Evolutionary conservation across 2,113 vertebrate species (phyloP), one percentile per base, ranked within the genome.

Genomic region (Passerina amoena): DNA sequence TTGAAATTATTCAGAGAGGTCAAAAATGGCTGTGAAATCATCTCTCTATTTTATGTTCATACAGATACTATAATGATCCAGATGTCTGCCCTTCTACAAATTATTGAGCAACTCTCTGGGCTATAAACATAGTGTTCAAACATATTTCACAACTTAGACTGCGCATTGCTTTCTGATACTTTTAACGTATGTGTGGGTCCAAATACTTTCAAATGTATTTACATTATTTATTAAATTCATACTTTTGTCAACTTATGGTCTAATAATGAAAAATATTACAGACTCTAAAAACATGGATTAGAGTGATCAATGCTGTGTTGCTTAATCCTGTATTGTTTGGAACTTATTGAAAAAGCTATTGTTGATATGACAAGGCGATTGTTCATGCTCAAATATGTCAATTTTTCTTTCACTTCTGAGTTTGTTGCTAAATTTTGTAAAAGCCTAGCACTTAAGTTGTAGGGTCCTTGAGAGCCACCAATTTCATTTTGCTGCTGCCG

Each of bases 1-100:
- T 21, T 87, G 70, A 94, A 97, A 96, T 95, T 91, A 96, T 89
- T 94, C 83, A 71, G 40, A 90, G 33, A 93, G 92, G 83, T 97
- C 90, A 96, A 89, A 95, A 96, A 90, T 63, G 77, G n/a, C 60
- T 95, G 77, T 79, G 81, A 95, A 97, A 97, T 92, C 80, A 95
- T 77, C 30, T 76, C 57, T 79, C 88, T 92, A 79, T 79, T 93
- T 92, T 95, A 77, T 90, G 21, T 86, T 73, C 78, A 63, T 89
- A 84, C 54, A 93, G 83, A 84, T 76, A 82, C 20, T 70, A 18
- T 73, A 94, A 96, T 78, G 79, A 97, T 89, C 54, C 94, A 97
- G 95, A 93, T 96, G 94, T 96, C 86, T 87, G 71, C 68, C 78
- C 92, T 90, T 96, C 60, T 91, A 22, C 69, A 91, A 90, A 94